phyloP scores from a whole-genome alignment of 2,888 invertebrate genomes.

The Volucella zonaria region DNA sequence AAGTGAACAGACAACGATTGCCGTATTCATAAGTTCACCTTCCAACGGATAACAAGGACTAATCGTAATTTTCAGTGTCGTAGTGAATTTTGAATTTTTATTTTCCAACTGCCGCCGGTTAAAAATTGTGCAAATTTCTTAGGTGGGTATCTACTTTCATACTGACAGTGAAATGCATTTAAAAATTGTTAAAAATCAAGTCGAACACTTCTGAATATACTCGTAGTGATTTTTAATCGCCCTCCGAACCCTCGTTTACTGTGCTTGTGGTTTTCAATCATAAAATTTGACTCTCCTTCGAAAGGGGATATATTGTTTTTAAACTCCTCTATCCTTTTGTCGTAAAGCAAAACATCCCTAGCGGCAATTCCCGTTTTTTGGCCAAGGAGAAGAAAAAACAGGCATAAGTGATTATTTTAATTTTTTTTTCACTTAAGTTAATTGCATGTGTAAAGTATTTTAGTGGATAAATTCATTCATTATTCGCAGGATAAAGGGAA shows the following conservation, averaged over 20 bases:
- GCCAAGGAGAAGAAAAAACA: slow-evolving; percentile 11
- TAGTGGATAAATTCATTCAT: slow-evolving; percentile 23
- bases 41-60: slow-evolving; percentile 45
- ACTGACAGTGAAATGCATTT: neutral
- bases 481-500: neutral
- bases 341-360: slow-evolving; percentile 1
- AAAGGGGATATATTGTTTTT: too few relatives aligned
- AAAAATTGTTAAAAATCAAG: too few relatives aligned
- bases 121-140: slow-evolving; percentile 19
- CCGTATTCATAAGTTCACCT: slow-evolving; percentile 57
- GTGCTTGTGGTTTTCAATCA: slow-evolving; percentile 5
- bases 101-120: slow-evolving; percentile 41
- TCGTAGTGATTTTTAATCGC: neutral
- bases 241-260: slow-evolving; percentile 2
- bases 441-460: slow-evolving; percentile 34
- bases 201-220: too few relatives aligned
- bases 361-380: neutral
- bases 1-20: slow-evolving; percentile 15
- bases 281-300: neutral
- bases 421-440: slow-evolving; percentile 27
- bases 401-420: neutral
- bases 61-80: neutral
- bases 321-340: neutral
- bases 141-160: slow-evolving; percentile 38
- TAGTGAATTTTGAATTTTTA: slow-evolving; percentile 17